These are phyloP conservation scores for Salarias fasciatus DNA, from an alignment of 2,797 vertebrate species.

Conservation along the genomic window DNA sequence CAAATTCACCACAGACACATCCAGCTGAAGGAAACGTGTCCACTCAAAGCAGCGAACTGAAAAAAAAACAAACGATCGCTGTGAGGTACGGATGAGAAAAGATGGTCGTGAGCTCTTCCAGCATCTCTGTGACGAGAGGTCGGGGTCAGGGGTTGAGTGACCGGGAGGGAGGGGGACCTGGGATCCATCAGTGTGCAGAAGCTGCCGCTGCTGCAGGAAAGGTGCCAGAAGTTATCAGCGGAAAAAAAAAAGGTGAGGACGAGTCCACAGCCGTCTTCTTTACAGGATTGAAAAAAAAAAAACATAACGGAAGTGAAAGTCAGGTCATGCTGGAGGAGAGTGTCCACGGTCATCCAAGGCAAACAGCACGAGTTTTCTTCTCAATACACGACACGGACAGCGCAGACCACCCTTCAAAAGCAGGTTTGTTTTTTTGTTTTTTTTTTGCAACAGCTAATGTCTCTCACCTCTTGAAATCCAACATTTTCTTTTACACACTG, in stretches of 20 bases:
- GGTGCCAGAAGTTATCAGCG: too few species aligned
- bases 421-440: too few species aligned
- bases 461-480: conserved; percentile 6
- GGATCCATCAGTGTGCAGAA: too few species aligned
- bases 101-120: conserved; percentile 63
- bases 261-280: too few species aligned
- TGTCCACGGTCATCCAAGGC: conserved; percentile 40
- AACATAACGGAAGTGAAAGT: conserved; percentile 32
- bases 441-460: too few species aligned
- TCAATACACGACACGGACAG: too few species aligned
- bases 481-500: conserved; percentile 20
- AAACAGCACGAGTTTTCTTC: conserved; percentile 28
- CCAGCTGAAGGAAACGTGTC: conserved; percentile 50
- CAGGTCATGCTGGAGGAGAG: conserved; percentile 55
- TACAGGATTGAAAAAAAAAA: neutral
- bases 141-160: too few species aligned
- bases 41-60: conserved; percentile 50
- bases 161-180: too few species aligned
- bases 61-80: too few species aligned
- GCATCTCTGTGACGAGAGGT: conserved; percentile 55
- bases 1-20: conserved; percentile 57
- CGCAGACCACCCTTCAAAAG: too few species aligned
- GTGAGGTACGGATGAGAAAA: conserved; percentile 61
- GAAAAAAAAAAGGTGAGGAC: too few species aligned
- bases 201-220: too few species aligned